A percentile compares a stretch with the other conserved stretches of the same genome.
Conservation (phyloP, 1,140 invertebrate species). For the Stratiolaelaps scimitus region DNA sequence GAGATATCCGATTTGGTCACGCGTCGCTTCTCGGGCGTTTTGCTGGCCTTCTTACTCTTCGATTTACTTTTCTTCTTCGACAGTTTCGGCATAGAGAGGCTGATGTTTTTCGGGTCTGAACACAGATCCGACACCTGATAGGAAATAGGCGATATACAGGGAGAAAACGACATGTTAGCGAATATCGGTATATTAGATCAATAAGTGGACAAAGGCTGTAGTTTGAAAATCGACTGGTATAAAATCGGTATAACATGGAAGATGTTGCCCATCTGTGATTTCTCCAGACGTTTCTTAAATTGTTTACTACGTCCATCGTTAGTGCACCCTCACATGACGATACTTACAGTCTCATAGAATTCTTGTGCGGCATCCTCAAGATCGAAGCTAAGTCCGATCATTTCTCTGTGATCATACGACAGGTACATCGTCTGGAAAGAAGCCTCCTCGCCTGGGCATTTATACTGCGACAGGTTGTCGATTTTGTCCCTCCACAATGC, state of each 20-base stretch:
- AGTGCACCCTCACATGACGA: too few species aligned
- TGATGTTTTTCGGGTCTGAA: conserved; percentile 60
- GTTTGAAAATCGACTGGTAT: too few species aligned
- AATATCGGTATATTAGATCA: too few species aligned
- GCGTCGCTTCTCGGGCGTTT: conserved; percentile 41
- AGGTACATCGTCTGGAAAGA: conserved; percentile 71
- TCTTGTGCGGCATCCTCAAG: conserved; percentile 56
- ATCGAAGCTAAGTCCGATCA: conserved; percentile 62
- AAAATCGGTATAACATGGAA: too few species aligned
- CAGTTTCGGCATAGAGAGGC: conserved; percentile 54
- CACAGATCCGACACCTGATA: conserved; percentile 26
- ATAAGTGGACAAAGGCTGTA: too few species aligned
- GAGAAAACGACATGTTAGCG: too few species aligned
- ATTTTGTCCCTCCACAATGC: conserved; percentile 72
- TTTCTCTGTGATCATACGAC: conserved; percentile 52
- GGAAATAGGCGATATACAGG: too few species aligned
- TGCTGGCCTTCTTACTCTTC: conserved; percentile 46
- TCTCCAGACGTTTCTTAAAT: too few species aligned
- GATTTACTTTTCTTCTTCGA: conserved; percentile 41
- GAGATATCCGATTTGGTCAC: conserved; percentile 61
- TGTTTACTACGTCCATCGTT: too few species aligned
- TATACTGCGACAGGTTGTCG: conserved; percentile 49
- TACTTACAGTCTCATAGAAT: conserved; percentile 43
- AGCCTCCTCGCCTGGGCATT: conserved; percentile 43
- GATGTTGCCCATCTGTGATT: too few species aligned